A percentile compares a stretch with the other conserved stretches of the same genome.
Evolutionary conservation across 2,888 invertebrate species (phyloP).

Genomic region (Hemaris fuciformis): DNA sequence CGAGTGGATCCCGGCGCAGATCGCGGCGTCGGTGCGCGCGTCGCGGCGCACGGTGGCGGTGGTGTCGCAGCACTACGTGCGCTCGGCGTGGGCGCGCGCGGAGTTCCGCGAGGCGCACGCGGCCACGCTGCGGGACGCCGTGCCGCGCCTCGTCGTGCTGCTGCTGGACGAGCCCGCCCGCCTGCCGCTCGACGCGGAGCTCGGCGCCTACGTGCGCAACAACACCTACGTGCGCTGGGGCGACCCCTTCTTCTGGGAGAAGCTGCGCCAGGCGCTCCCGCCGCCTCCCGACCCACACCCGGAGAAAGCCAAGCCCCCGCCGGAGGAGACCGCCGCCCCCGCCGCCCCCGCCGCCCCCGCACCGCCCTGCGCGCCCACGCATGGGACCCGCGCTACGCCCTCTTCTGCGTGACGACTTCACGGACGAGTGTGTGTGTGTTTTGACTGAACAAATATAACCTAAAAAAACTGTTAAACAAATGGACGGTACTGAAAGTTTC

Average conservation of each 20-base stretch:
- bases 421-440: too few relatives aligned
- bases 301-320: constrained; percentile 61
- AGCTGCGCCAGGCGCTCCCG: constrained; percentile 87
- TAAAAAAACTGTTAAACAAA: too few relatives aligned
- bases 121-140: constrained; percentile 85
- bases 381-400: too few relatives aligned
- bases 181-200: constrained; percentile 82
- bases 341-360: constrained; percentile 8
- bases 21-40: constrained; percentile 86
- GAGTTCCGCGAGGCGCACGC: constrained; percentile 83
- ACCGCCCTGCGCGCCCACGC: too few relatives aligned
- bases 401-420: too few relatives aligned
- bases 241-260: constrained; percentile 92
- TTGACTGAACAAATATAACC: too few relatives aligned
- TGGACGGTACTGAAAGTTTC: too few relatives aligned
- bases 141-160: constrained; percentile 87
- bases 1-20: constrained; percentile 84
- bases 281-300: constrained; percentile 13
- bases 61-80: constrained; percentile 41
- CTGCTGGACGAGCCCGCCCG: constrained; percentile 79
- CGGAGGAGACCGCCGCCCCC: constrained; percentile 83
- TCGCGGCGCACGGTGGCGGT: constrained; percentile 74
- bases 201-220: constrained; percentile 84
- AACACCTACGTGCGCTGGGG: constrained; percentile 92
- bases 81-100: constrained; percentile 84